Conservation (phyloP, 2,113 vertebrate genomes). For the Tupaia tana region DNA sequence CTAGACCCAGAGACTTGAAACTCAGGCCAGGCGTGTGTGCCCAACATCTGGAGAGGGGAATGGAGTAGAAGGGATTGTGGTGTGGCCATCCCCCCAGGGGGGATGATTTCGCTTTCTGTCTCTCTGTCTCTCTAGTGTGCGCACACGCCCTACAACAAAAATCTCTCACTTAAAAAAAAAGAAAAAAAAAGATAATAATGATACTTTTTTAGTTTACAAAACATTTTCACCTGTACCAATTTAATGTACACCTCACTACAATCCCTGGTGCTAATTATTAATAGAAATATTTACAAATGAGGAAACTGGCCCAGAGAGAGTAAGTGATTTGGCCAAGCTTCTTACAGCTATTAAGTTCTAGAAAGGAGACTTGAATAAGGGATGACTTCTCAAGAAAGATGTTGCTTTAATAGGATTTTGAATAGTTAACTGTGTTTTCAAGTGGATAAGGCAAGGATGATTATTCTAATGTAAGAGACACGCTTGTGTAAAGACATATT, state of each 20-base stretch:
- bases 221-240: constrained; percentile 11
- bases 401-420: neutral
- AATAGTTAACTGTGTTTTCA: constrained; percentile 31
- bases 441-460: neutral
- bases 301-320: constrained; percentile 2
- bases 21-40: no score
- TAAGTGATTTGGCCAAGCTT: constrained; percentile 58
- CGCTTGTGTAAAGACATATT: neutral
- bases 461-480: constrained; percentile 49
- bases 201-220: constrained; percentile 33
- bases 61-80: no score
- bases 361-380: constrained; percentile 6
- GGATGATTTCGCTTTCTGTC: no score
- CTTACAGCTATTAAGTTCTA: constrained; percentile 38
- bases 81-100: no score
- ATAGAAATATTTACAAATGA: constrained; percentile 40
- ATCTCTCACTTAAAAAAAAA: no score
- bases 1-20: no score
- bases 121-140: no score
- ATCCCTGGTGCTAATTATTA: constrained; percentile 35
- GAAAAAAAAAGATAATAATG: neutral
- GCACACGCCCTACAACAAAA: no score
- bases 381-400: constrained; percentile 29
- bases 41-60: no score
- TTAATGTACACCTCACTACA: neutral